Conservation (phyloP, 1,140 invertebrate genomes). For the Carposina sasakii region DNA sequence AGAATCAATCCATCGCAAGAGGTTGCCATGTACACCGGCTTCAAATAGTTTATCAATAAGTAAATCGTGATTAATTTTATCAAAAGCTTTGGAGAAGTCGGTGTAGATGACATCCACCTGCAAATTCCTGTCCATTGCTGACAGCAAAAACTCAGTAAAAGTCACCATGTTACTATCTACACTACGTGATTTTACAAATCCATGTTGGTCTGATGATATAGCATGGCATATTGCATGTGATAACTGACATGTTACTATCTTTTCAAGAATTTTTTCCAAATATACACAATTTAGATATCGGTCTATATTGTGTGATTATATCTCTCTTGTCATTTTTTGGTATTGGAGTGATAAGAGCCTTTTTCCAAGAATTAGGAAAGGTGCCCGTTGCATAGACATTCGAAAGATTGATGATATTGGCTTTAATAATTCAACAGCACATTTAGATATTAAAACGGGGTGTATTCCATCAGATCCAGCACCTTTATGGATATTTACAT, state of each 20-base stretch:
- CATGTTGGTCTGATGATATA: not conserved
- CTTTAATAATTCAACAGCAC: not conserved
- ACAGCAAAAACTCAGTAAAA: conserved; percentile 21
- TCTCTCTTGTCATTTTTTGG: conserved; percentile 12
- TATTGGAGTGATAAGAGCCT: conserved; percentile 18
- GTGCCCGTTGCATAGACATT: not conserved
- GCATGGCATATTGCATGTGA: not conserved
- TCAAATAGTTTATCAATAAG: not conserved
- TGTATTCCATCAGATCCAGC: conserved; percentile 10
- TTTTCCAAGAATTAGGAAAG: conserved; percentile 18
- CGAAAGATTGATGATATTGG: conserved; percentile 6
- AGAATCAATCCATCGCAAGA: conserved; percentile 1
- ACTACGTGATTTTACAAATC: not conserved
- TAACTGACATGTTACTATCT: conserved; percentile 20
- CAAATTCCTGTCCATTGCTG: conserved; percentile 17
- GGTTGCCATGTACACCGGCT: not conserved
- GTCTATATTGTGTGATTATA: conserved; percentile 22
- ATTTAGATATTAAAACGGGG: not conserved
- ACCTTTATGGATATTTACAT: conserved; percentile 10
- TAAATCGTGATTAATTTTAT: conserved; percentile 1
- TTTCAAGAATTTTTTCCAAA: conserved; percentile 36
- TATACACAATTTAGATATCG: conserved; percentile 28
- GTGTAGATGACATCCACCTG: not conserved
- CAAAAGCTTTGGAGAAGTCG: conserved; percentile 9
- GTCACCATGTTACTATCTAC: conserved; percentile 8